Base-by-base conservation (phyloP, 2,797 vertebrate species). In the Pempheris klunzingeri region DNA sequence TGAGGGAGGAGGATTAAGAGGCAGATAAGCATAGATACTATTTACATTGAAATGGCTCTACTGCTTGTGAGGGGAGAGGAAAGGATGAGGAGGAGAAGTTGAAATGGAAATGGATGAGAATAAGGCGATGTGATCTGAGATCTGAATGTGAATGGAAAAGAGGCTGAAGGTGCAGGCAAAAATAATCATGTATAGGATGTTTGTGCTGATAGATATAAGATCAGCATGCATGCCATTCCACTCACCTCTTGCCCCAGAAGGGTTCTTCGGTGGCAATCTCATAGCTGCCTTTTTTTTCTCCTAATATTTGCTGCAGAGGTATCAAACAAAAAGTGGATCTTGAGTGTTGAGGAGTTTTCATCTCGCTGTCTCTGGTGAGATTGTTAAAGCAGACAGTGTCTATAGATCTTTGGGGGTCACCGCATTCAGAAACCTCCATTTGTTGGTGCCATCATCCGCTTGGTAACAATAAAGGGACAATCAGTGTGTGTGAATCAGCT, bases 381-480 rank as follows among this genome's bases (percentile, higher is more conserved):
- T 87, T 87, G 85, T 90, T 90, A 90, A 88, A 85, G 70, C 74
- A 72, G 84, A 77, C 53, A 11, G 38, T 83, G 79, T 87, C 84
- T 85, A 85, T 89, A 88, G 88, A 91, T 91, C 86, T 85, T 77
- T 73, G 74, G 77, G 70, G 90, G 88, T 92, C 88, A 90, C 46
- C 54, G 57, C 76, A 81, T 92, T 90, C 86, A 86, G 88, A 89
- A 84, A 86, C 81, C 84, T 88, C 80, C 80, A 88, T 92, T 90
- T 90, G 88, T 84, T 85, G 79, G 76, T 54, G 71, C 84, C 85
- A 85, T 82, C 82, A 74, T 82, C 78, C 83, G 74, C 69, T 65
- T 74, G 71, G 87, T 86, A 81, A 90, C 82, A 83, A 88, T 92
- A 92, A 90, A 86, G 74, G n/a, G 85, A 88, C 88, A 87, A 91